Percentiles rank a stretch among this genome's conserved stretches.
phyloP scores from a whole-genome alignment of 2,113 vertebrate genomes.

The Campylomormyrus numenius region DNA sequence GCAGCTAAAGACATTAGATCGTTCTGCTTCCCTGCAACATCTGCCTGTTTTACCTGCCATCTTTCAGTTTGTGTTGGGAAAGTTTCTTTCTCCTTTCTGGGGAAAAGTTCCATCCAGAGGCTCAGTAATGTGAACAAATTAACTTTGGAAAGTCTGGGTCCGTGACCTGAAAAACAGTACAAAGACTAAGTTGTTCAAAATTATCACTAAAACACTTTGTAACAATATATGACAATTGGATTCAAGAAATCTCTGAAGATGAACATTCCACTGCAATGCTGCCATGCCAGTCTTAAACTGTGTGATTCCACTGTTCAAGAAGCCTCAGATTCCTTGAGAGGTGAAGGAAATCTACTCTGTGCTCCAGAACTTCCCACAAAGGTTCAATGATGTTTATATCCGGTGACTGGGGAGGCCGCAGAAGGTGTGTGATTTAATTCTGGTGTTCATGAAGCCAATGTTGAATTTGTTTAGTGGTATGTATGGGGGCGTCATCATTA shows the following conservation, averaged over 20 bases:
- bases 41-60: background rate
- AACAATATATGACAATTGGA: background rate
- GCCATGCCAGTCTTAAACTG: background rate
- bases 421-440: background rate
- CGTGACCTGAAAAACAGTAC: slow-evolving; percentile 64
- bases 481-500: background rate
- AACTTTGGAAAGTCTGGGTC: slow-evolving; percentile 80
- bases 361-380: background rate
- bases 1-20: background rate
- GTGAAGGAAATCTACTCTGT: background rate
- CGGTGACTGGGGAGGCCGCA: background rate
- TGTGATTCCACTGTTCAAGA: background rate
- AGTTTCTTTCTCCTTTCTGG: slow-evolving; percentile 56
- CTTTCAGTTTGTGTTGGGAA: slow-evolving; percentile 24
- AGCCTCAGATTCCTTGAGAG: background rate
- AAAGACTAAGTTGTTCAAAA: background rate
- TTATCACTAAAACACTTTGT: background rate
- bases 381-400: background rate
- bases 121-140: slow-evolving; percentile 88
- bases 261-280: background rate
- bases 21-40: background rate
- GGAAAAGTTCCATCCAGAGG: slow-evolving; percentile 93
- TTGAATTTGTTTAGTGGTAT: background rate
- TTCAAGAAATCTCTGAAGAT: background rate
- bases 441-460: background rate